Evolutionary conservation across 2,888 invertebrate species (phyloP), one percentile per base, ranked within the genome.

Genomic region (Chironomus tentans): DNA sequence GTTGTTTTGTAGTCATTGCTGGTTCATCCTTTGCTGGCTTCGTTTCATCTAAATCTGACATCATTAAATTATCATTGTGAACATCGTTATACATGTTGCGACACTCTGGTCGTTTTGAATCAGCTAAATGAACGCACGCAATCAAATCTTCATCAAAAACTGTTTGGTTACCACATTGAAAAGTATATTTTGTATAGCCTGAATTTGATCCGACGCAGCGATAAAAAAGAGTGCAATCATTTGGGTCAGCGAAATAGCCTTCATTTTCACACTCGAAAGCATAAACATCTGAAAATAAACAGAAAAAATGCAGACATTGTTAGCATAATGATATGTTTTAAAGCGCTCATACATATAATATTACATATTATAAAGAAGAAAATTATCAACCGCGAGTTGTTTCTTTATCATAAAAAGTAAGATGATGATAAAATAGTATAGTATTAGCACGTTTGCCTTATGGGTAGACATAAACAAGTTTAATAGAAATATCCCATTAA

Each of bases 91-190:
- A 79, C 77, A 80, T 80, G 7, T 50, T 15, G 5, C 86, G 85
- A 13, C 93, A 93, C 83, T 91, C 90, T 50, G 85, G 82, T 78
- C 93, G 87, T 76, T 87, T 90, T 68, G 91, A 91, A 78, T 87
- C 88, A 79, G 85, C 85, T 2, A 92, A 89, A 81, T 91, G 88
- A 79, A 91, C 90, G 81, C 93, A 94, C 38, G 38, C 38, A 77
- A 89, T 85, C 80, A 87, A 87, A 48, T 86, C 86, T 28, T 87
- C 85, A 56, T 88, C 87, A 81, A 90, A 94, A 28, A 93, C 89
- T 1, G 92, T 92, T 13, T 91, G 92, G 50, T 88, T 87, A 18
- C 89, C 90, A 81, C 94, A 94, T 82, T 89, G 87, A 82, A 92
- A 92, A 68, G 24, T 24, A 68, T 56, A 56, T 56, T 56, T 38